Percentiles rank a stretch among this genome's conserved stretches.
These are phyloP conservation scores for Blastobasis adustella DNA, from an alignment of 2,888 invertebrate species.

Conservation along the genomic window DNA sequence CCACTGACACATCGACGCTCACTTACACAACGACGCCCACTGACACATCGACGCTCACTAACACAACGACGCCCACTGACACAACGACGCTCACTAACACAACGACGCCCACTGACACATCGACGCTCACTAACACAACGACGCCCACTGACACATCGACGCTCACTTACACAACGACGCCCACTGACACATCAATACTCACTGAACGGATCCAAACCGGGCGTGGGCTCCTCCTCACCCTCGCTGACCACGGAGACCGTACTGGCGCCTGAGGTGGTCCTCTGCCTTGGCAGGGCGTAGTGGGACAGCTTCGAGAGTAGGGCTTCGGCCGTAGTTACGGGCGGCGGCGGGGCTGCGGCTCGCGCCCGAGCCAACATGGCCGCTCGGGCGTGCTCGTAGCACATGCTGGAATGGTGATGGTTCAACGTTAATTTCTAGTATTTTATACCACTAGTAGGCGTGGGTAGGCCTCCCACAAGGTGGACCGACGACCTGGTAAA, in stretches of 20 bases:
- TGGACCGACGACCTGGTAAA: no score
- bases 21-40: no score
- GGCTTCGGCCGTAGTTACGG: conserved; percentile 77
- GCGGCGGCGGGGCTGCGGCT: conserved; percentile 73
- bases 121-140: no score
- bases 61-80: no score
- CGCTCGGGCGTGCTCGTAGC: conserved; percentile 77
- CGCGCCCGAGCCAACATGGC: conserved; percentile 72
- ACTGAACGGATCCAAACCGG: conserved; percentile 63
- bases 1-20: no score
- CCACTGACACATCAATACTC: conserved; percentile 19
- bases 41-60: no score
- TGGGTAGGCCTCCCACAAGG: no score
- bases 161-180: no score
- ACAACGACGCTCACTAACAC: no score
- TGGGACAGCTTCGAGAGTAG: conserved; percentile 78
- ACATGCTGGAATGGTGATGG: conserved; percentile 60
- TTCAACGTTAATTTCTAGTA: background rate
- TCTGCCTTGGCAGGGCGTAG: conserved; percentile 64
- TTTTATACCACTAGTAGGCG: no score
- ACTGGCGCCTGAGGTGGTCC: conserved; percentile 62
- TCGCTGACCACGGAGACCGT: conserved; percentile 67
- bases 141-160: no score
- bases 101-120: no score
- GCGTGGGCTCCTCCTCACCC: conserved; percentile 30